Base-by-base conservation (phyloP, 2,797 vertebrate genomes). In the Xiphophorus birchmanni region DNA sequence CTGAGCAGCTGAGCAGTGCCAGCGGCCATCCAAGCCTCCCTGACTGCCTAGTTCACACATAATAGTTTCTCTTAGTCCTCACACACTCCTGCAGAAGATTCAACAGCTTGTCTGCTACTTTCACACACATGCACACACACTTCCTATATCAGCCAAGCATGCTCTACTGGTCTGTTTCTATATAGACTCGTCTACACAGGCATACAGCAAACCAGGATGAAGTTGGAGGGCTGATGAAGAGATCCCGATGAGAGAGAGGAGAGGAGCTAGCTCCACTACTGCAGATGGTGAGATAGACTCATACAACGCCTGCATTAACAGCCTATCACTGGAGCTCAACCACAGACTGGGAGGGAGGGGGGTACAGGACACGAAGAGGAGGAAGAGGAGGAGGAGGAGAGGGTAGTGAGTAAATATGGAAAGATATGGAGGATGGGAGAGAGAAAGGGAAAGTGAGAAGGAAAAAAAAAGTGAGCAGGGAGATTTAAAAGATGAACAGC, bases 1-100 rank as follows among this genome's bases (percentile, higher is more conserved):
- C 94, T 95, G 94, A 92, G 94, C 93, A 84, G 94, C 94, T 76
- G 94, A 95, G 90, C 94, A 95, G 82, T 95, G 94, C 94, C 94
- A 95, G 67, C 94, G 94, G 58, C 93, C 94, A 52, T 95, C 93
- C 91, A 94, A 90, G 87, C 93, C 93, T 89, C 91, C 91, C 93
- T 94, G 94, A 92, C 93, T 90, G 88, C 94, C 94, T 84, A 95
- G 81, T 89, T 95, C 94, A 93, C 94, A 95, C 94, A 95, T 95
- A 45, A 91, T 89, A 37, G 77, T 85, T 82, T 87, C 87, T 80
- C 93, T 85, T 65, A 80, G 81, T 91, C 82, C 86, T 88, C 85
- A 86, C 82, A 86, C 91, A 83, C 87, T 82, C 81, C 77, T 45
- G 79, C 81, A 89, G 87, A 89, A 87, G 89, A 89, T 90, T 91